phyloP scores from a whole-genome alignment of 1,140 invertebrate genomes.

The Lamellibrachia luymesi region DNA sequence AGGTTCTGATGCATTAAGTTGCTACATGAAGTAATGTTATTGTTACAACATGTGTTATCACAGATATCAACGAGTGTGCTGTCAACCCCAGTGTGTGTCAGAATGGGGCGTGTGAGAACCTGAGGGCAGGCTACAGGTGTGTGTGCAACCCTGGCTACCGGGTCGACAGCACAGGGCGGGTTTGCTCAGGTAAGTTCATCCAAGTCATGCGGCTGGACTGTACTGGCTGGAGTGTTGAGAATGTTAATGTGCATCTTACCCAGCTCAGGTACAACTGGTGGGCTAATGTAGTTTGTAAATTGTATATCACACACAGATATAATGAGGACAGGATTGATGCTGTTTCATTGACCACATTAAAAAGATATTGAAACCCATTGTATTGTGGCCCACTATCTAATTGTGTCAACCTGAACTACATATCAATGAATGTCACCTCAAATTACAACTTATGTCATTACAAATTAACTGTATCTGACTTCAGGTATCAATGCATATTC shows the following conservation, averaged over 20 bases:
- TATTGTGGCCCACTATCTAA: too few relatives aligned
- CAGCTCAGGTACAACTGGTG: too few relatives aligned
- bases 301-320: too few relatives aligned
- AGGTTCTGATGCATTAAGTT: not conserved
- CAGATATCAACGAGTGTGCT: conserved; percentile 57
- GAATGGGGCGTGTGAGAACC: conserved; percentile 53
- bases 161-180: conserved; percentile 72
- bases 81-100: conserved; percentile 50
- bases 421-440: too few relatives aligned
- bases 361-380: too few relatives aligned
- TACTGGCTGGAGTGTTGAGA: not conserved
- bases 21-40: not conserved
- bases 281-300: too few relatives aligned
- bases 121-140: conserved; percentile 57
- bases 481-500: not conserved
- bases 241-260: too few relatives aligned
- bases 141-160: conserved; percentile 60
- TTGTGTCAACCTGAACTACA: too few relatives aligned
- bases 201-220: not conserved
- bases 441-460: too few relatives aligned
- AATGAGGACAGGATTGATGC: too few relatives aligned
- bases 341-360: too few relatives aligned
- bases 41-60: not conserved
- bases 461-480: too few relatives aligned
- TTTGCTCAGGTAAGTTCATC: conserved; percentile 62